Base-by-base conservation (phyloP, 2,113 vertebrate species). In the Urocitellus parryii region DNA sequence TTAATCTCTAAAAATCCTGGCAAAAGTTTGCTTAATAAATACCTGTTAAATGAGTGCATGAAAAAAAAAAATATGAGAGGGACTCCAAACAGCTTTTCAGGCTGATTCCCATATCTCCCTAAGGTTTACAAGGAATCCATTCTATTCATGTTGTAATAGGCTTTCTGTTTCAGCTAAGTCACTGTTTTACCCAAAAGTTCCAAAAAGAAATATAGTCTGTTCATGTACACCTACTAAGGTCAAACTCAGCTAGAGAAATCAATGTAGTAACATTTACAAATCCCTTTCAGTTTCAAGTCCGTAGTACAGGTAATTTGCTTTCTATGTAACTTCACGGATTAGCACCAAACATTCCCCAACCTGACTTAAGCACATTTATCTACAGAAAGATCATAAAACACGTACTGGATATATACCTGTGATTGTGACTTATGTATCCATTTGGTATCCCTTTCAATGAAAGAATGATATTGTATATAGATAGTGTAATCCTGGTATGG, bases 241-340 rank as follows among this genome's bases (percentile, higher is more conserved):
- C 86, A 95, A 82, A 80, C 4, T 92, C 63, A 80, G 65, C 25
- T 91, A 76, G 70, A 96, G 94, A 96, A 95, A 93, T 96, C 93
- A 95, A 87, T 96, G 45, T 86, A 73, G 92, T 97, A 97, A 97
- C 76, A 98, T 95, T 96, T 93, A 96, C 86, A 96, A 96, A 95
- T 86, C 70, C 37, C 13, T 95, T 93, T 89, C 95, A 91, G 96
- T 93, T 93, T 86, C 76, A 96, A 84, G 74, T 70, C 37, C 82
- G 89, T 87, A 93, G 13, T 88, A 94, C 10, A 76, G 39, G 29
- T 34, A 87, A 80, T 95, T 89, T 96, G 39, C 65, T 95, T 63
- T 93, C 80, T 77, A 24, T 87, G 70, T 72, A 76, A 87, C 78
- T 93, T 95, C 68, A 91, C 53, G 89, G 42, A 95, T 91, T 96